Evolutionary conservation across 2,113 vertebrate species (phyloP).

Genomic region (Girardinichthys multiradiatus): DNA sequence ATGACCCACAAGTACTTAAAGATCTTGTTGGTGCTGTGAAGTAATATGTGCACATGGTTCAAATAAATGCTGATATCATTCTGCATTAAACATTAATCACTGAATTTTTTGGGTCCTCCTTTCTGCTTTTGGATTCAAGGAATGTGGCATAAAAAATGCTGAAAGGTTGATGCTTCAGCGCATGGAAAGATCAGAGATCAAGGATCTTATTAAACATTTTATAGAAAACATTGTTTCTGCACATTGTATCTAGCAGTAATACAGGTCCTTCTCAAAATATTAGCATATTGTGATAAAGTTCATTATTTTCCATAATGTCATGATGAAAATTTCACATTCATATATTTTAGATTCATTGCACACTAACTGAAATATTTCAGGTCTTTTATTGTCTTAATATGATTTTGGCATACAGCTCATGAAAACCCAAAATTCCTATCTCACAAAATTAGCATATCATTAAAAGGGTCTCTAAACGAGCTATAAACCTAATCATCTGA

Average conservation of each 20-base stretch:
- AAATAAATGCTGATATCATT: slow-evolving; percentile 28
- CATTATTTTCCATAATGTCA: too few species aligned
- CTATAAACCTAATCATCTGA: too few species aligned
- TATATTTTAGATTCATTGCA: too few species aligned
- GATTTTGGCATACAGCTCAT: too few species aligned
- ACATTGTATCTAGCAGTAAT: slow-evolving; percentile 10
- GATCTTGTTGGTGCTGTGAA: slow-evolving; percentile 19
- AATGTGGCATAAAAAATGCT: neutral
- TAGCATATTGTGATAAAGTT: too few species aligned
- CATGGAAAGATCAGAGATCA: neutral
- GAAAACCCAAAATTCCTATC: too few species aligned
- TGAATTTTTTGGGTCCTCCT: slow-evolving; percentile 39
- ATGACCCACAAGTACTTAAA: slow-evolving; percentile 18
- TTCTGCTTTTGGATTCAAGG: slow-evolving; percentile 9
- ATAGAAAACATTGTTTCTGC: slow-evolving; percentile 18
- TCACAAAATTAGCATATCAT: too few species aligned
- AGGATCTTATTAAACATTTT: slow-evolving; percentile 6
- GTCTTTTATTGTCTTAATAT: too few species aligned
- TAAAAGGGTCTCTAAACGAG: too few species aligned
- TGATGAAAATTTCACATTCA: too few species aligned
- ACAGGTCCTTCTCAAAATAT: neutral
- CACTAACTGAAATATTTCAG: too few species aligned
- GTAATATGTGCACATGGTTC: slow-evolving; percentile 17
- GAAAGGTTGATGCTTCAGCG: slow-evolving; percentile 8
- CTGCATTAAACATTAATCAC: slow-evolving; percentile 54